These are phyloP conservation scores for Stictocephala bisonia DNA, from an alignment of 2,888 invertebrate genomes.

Conservation along the genomic window DNA sequence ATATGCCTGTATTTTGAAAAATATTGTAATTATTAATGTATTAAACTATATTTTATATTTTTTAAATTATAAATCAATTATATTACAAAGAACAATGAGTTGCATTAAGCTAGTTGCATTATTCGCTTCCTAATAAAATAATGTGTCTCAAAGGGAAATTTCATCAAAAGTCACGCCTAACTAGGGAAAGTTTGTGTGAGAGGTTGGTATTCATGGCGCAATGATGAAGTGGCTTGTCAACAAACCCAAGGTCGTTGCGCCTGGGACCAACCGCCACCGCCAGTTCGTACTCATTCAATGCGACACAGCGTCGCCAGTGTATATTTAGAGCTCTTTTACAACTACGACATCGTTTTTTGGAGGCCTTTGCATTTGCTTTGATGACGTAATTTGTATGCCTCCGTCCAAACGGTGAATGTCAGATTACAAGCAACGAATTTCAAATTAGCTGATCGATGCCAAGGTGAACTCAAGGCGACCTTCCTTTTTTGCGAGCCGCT, in stretches of 20 bases:
- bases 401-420: too few relatives aligned
- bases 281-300: neutral
- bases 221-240: constrained; percentile 41
- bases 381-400: too few relatives aligned
- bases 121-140: neutral
- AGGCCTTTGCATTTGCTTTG: too few relatives aligned
- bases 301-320: constrained; percentile 19
- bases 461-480: too few relatives aligned
- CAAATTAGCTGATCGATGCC: too few relatives aligned
- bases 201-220: constrained; percentile 18
- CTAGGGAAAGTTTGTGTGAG: neutral
- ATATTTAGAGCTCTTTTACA: constrained; percentile 29
- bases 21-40: too few relatives aligned
- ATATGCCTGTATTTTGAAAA: too few relatives aligned
- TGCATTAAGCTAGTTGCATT: neutral
- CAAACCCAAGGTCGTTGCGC: constrained; percentile 40
- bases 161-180: neutral
- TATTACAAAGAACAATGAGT: neutral
- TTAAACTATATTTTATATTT: neutral
- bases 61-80: neutral
- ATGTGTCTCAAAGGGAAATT: neutral
- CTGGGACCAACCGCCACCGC: neutral
- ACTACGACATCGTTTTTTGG: too few relatives aligned
- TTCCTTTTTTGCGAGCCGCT: too few relatives aligned
- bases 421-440: too few relatives aligned